Conservation (phyloP, 2,888 invertebrate genomes). For the Octodonta nipae region DNA sequence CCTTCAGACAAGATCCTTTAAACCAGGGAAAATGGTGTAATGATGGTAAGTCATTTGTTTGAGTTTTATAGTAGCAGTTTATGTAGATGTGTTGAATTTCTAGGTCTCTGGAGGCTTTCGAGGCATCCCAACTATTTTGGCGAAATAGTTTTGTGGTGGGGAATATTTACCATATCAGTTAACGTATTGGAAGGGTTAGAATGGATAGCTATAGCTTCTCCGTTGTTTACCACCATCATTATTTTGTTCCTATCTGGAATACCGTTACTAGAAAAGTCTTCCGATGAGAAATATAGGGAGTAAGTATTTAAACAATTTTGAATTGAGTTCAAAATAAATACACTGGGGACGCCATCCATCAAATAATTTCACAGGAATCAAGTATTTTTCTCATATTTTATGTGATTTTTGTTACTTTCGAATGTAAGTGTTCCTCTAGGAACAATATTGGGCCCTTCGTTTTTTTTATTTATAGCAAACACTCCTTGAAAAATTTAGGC, state of each 20-base stretch:
- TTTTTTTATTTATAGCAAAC: too few species aligned
- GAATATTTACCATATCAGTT: constrained; percentile 76
- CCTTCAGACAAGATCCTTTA: constrained; percentile 73
- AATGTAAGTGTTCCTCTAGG: too few species aligned
- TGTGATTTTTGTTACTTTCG: too few species aligned
- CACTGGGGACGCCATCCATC: too few species aligned
- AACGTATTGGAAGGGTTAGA: constrained; percentile 75
- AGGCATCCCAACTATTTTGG: constrained; percentile 92
- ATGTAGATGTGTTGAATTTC: constrained; percentile 7
- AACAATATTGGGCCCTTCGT: too few species aligned
- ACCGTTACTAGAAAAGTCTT: constrained; percentile 72
- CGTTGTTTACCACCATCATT: constrained; percentile 74
- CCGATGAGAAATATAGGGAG: constrained; percentile 82
- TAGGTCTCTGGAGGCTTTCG: constrained; percentile 61
- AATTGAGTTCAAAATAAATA: too few species aligned
- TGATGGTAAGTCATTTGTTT: constrained; percentile 46
- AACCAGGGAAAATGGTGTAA: constrained; percentile 90
- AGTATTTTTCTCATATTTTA: constrained; percentile 4
- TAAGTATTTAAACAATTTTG: constrained; percentile 34
- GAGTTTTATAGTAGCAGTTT: neutral
- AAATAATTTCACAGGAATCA: neutral
- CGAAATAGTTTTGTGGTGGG: constrained; percentile 88
- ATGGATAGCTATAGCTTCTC: constrained; percentile 76
- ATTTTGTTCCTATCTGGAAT: constrained; percentile 84
- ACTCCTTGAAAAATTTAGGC: too few species aligned